These are phyloP conservation scores for Eufriesea mexicana DNA, from an alignment of 1,140 invertebrate genomes.

Conservation along the genomic window DNA sequence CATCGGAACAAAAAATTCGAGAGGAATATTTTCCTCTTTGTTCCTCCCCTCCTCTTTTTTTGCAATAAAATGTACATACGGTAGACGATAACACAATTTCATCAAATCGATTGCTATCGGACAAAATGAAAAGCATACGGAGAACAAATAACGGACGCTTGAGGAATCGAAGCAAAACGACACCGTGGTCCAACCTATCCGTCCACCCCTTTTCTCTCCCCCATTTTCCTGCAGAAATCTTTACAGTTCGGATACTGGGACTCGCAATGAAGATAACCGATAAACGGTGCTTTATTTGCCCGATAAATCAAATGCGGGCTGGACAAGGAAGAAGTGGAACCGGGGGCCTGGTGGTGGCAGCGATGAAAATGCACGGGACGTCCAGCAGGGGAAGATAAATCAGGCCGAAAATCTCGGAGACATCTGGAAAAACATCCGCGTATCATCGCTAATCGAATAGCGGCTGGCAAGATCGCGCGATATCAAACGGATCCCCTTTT, in stretches of 20 bases:
- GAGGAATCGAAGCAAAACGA: not conserved
- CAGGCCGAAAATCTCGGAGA: slow-evolving; percentile 2
- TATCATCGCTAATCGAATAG: slow-evolving; percentile 28
- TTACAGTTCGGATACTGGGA: not conserved
- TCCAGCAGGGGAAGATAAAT: not conserved
- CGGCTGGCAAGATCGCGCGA: slow-evolving; percentile 22
- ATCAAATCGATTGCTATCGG: slow-evolving; percentile 17
- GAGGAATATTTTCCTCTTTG: not conserved
- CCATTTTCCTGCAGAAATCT: not conserved
- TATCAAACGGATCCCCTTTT: slow-evolving; percentile 42
- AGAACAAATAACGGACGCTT: not conserved
- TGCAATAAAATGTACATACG: not conserved
- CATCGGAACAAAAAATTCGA: not conserved
- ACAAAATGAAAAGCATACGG: not conserved
- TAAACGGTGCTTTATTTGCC: not conserved
- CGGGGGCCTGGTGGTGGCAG: not conserved
- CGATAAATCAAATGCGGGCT: slow-evolving; percentile 10
- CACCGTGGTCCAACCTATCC: not conserved
- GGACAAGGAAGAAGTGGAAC: slow-evolving; percentile 9
- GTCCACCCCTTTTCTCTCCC: no score
- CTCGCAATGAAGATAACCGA: slow-evolving; percentile 18
- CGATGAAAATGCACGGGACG: not conserved
- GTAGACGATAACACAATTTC: slow-evolving; percentile 24
- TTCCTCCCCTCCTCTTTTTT: not conserved
- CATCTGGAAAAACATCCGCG: slow-evolving; percentile 10